Evolutionary conservation across 2,888 invertebrate genomes (phyloP), one percentile per base, ranked within the genome.

Genomic region (Ophion costatus): DNA sequence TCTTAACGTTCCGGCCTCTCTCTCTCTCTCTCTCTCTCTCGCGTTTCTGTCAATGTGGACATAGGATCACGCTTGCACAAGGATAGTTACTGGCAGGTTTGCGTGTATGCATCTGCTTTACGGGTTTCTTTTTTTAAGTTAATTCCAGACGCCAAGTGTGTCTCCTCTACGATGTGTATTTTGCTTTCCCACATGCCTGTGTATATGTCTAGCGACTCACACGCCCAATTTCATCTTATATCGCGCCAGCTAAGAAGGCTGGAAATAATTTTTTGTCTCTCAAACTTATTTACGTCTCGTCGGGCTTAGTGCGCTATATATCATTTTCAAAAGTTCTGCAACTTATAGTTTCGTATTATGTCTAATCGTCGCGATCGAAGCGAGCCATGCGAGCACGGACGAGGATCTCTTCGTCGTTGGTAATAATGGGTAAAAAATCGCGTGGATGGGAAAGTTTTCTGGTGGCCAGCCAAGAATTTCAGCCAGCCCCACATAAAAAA

Each of bases 391-490:
- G 10, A 11, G 42, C 45, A 20, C 66, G 10, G 42, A 9, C 24
- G 38, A 22, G 20, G 42, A 11, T 17, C 9, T 45, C 67, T 38
- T 38, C 57, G 42, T 4, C 66, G 67, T 33, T 24, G 69, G 20
- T 67, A 69, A 38, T 17, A 67, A 69, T 42, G 61, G 57, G 59
- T 33, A 33, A 67, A 78, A 69, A 79, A 38, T 63, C 42, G 33
- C 57, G 59, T 67, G 63, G 79, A 56, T 56, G 71, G 79, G 63
- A 64, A 71, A 64, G 79, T 66, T 79, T 81, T 69, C 74, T 84
- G 84, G 84, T 84, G 76, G 22, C 73, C 45, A 42, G 84, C 84
- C 84, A 84, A 84, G 81, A 84, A 84, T 84, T 77, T 84, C 77
- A 84, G 77, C 81, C 80, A 84, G 79, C 75, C 81, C n/a, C n/a